Conservation (phyloP, 92 coral and sea anemone genomes). For the Epizoanthus ramosus region DNA sequence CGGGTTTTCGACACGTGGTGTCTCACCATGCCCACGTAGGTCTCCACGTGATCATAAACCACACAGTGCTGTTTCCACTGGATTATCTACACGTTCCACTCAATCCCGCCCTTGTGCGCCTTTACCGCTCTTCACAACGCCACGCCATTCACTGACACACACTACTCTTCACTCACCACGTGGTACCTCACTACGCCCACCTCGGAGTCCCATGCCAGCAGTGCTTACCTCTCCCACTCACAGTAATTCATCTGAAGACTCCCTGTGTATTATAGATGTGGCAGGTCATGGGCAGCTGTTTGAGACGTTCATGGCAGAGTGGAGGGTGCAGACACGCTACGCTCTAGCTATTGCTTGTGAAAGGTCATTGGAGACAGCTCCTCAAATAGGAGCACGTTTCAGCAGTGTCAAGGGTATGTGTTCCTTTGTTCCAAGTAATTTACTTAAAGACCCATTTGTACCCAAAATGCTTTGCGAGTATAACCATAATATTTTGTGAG, state of each 20-base stretch:
- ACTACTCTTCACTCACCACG: background rate
- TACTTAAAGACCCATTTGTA: background rate
- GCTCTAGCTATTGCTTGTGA: constrained; percentile 89
- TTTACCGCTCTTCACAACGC: background rate
- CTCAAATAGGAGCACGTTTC: constrained; percentile 89
- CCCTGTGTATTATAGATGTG: constrained; percentile 74
- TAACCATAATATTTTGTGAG: too few species aligned
- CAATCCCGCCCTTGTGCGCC: background rate
- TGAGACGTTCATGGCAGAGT: constrained; percentile 76
- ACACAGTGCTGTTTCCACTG: background rate
- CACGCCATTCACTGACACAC: background rate
- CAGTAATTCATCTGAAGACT: constrained; percentile 5
- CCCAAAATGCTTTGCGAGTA: too few species aligned
- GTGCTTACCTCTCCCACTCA: constrained; percentile 33
- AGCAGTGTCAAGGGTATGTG: constrained; percentile 49
- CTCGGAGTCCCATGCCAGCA: constrained; percentile 9
- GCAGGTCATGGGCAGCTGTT: constrained; percentile 74
- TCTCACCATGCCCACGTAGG: constrained; percentile 1
- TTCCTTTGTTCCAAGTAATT: background rate
- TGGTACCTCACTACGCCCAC: background rate
- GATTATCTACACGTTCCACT: background rate
- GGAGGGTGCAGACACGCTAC: constrained; percentile 69
- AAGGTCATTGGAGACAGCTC: constrained; percentile 57
- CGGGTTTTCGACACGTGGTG: background rate
- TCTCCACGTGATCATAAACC: constrained; percentile 11